Conservation (phyloP, 2,888 invertebrate species). For the Stegophylla sp. region DNA sequence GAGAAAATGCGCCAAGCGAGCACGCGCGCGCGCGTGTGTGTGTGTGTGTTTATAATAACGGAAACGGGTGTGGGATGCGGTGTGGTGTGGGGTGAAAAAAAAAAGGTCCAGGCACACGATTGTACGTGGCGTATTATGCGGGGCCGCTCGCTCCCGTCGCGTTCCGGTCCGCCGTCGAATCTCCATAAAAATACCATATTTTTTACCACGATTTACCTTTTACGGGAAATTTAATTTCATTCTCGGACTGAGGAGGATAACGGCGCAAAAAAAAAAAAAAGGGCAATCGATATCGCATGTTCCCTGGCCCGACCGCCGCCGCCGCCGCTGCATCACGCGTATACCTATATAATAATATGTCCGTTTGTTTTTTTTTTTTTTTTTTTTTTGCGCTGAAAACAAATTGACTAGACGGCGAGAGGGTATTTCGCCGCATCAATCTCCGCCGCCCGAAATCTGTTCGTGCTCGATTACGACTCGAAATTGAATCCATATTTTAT, state of each 20-base stretch:
- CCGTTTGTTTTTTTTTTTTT: not conserved
- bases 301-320: not conserved
- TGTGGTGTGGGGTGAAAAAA: not conserved
- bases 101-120: not conserved
- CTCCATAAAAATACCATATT: not conserved
- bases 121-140: not conserved
- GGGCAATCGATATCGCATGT: slow-evolving; percentile 26
- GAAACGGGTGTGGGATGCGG: not conserved
- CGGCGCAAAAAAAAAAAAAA: not conserved
- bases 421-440: slow-evolving; percentile 36
- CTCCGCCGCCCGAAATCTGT: slow-evolving; percentile 42
- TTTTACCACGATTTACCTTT: not conserved
- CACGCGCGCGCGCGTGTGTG: not conserved
- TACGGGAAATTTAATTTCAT: slow-evolving; percentile 28
- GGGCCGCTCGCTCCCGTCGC: not conserved
- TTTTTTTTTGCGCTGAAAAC: slow-evolving; percentile 27
- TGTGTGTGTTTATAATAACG: not conserved
- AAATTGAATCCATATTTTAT: slow-evolving; percentile 58
- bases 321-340: not conserved
- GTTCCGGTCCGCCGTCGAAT: slow-evolving; percentile 3
- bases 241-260: not conserved
- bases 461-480: slow-evolving; percentile 50
- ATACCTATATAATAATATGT: not conserved
- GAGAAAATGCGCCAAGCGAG: no score
- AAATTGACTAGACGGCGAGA: slow-evolving; percentile 25